phyloP scores from a whole-genome alignment of 2,888 invertebrate genomes.

The Habroteleia sp. region DNA sequence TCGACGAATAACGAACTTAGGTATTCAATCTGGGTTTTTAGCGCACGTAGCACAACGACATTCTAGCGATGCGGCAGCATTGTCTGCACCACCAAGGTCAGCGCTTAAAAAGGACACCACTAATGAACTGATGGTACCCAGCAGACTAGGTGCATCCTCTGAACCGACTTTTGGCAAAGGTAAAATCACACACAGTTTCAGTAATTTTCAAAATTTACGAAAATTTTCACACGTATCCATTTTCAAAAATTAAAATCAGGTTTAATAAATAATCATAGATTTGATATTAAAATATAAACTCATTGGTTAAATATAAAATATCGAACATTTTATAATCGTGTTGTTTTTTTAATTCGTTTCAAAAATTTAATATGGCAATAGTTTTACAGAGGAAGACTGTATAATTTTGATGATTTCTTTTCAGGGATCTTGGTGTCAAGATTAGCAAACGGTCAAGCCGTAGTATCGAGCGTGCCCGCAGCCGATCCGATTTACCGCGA shows the following conservation, averaged over 20 bases:
- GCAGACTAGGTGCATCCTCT: constrained; percentile 90
- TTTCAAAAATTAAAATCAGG: no score
- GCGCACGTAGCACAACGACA: constrained; percentile 90
- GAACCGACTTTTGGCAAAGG: constrained; percentile 94
- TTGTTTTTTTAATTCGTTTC: no score
- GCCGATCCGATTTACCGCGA: constrained; percentile 95
- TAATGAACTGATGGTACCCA: constrained; percentile 86
- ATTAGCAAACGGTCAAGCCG: constrained; percentile 89
- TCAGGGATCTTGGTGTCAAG: constrained; percentile 88
- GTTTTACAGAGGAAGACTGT: no score
- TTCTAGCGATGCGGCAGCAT: constrained; percentile 88
- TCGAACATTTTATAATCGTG: no score
- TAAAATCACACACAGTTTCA: not conserved
- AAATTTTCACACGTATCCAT: no score
- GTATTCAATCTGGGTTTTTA: constrained; percentile 91
- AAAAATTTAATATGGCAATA: no score
- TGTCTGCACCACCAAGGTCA: constrained; percentile 90
- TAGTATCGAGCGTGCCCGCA: constrained; percentile 92
- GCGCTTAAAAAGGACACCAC: constrained; percentile 90
- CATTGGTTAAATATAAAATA: no score
- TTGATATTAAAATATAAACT: no score
- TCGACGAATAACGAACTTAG: constrained; percentile 84
- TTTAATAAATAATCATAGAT: no score
- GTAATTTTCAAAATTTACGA: not conserved
- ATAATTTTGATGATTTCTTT: no score